These are phyloP conservation scores for Oophaga pumilio DNA, from an alignment of 2,113 vertebrate genomes.

Conservation along the genomic window DNA sequence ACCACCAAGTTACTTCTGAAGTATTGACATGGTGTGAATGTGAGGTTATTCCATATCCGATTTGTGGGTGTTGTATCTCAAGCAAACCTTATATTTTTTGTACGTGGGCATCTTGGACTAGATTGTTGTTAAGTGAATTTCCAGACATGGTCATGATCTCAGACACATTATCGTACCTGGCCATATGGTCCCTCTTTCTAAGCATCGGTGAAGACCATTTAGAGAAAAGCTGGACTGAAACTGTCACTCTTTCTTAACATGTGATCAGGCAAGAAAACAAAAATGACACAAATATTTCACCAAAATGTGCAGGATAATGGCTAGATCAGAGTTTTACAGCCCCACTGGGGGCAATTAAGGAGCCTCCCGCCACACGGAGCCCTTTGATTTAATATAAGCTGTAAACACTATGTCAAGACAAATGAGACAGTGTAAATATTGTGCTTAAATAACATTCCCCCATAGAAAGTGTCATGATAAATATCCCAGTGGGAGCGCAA, in stretches of 20 bases:
- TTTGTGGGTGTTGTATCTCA: neutral
- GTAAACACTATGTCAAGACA: conserved; percentile 38
- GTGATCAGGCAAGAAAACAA: neutral
- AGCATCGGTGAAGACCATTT: neutral
- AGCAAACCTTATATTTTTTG: neutral
- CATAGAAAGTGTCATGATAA: conserved; percentile 21
- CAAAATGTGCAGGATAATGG: conserved; percentile 18
- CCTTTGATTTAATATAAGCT: conserved; percentile 15
- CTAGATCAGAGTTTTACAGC: conserved; percentile 22
- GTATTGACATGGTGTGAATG: too few relatives aligned
- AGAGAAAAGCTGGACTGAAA: conserved; percentile 9
- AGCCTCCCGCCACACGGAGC: neutral
- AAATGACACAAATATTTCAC: conserved; percentile 18
- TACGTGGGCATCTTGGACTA: neutral
- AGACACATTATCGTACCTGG: neutral
- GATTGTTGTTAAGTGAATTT: neutral
- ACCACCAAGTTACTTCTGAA: too few relatives aligned
- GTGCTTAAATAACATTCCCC: conserved; percentile 23
- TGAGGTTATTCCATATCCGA: too few relatives aligned
- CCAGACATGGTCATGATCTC: neutral
- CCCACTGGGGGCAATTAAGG: conserved; percentile 41
- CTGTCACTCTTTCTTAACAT: neutral
- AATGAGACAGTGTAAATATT: conserved; percentile 24
- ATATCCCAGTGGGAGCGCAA: conserved; percentile 28
- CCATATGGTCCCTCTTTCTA: neutral